Conservation (phyloP, 2,888 invertebrate genomes). For the Coelogynopora nodosa region DNA sequence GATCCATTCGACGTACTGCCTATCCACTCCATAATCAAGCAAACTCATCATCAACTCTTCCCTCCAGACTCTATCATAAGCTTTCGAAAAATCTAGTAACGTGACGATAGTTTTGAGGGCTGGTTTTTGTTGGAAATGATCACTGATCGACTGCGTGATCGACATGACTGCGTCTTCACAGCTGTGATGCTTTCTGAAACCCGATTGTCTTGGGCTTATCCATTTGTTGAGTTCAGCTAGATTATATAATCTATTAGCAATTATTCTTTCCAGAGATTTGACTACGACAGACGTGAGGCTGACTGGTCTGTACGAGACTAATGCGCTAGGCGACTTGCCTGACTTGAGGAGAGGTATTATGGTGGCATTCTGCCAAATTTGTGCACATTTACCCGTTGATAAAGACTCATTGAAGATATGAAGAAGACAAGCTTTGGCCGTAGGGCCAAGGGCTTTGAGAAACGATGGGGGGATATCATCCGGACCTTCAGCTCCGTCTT, state of each 20-base stretch:
- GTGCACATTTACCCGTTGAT: not conserved
- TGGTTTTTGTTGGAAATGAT: not conserved
- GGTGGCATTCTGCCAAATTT: not conserved
- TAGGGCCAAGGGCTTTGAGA: not conserved
- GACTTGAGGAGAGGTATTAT: not conserved
- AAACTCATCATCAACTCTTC: not conserved
- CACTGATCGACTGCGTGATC: not conserved
- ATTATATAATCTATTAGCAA: not conserved
- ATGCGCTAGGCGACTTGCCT: not conserved
- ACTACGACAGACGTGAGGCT: slow-evolving; percentile 9
- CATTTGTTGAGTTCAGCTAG: slow-evolving; percentile 12
- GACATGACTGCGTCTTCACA: not conserved
- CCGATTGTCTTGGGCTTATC: not conserved
- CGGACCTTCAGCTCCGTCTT: not conserved
- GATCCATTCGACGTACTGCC: not conserved
- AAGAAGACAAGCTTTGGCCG: not conserved
- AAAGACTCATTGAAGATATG: not conserved
- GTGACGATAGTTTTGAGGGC: not conserved
- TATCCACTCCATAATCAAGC: not conserved
- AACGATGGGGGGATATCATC: not conserved
- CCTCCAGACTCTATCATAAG: not conserved
- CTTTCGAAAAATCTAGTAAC: not conserved
- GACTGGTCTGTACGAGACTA: not conserved
- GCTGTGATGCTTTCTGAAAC: not conserved
- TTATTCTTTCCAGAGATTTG: slow-evolving; percentile 4